A percentile compares a stretch with the other conserved stretches of the same genome.
Evolutionary conservation across 1,140 invertebrate genomes (phyloP).

Genomic region (Penaeus japonicus): DNA sequence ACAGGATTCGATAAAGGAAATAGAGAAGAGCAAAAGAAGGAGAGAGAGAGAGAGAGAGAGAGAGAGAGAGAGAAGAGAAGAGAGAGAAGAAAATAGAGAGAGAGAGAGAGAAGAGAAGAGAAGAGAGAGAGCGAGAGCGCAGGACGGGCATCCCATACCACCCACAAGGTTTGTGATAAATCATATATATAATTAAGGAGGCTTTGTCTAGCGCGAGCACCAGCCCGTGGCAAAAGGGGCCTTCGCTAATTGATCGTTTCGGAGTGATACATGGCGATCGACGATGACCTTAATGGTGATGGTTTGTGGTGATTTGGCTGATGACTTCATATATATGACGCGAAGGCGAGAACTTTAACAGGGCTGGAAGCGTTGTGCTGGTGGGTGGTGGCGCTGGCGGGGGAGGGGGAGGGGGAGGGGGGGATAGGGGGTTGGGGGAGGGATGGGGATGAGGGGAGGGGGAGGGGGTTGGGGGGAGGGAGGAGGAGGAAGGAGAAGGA

Average conservation of each 20-base stretch:
- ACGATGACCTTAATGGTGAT: conserved; percentile 15
- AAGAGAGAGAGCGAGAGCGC: too few relatives aligned
- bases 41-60: too few relatives aligned
- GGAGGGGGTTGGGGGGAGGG: neutral
- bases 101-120: too few relatives aligned
- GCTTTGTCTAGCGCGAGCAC: conserved; percentile 33
- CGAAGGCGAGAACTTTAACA: neutral
- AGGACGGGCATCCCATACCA: neutral
- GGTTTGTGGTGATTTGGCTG: neutral
- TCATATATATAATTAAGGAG: conserved; percentile 37
- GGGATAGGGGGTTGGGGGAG: too few relatives aligned
- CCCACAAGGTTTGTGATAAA: conserved; percentile 27
- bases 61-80: too few relatives aligned
- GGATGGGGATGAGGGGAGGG: neutral
- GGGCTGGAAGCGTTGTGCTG: neutral
- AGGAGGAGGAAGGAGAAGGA: neutral
- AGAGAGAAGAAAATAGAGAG: too few relatives aligned
- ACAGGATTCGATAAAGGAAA: too few relatives aligned
- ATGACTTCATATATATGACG: conserved; percentile 38
- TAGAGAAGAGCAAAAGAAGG: too few relatives aligned
- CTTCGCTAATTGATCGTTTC: conserved; percentile 32
- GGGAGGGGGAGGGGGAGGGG: too few relatives aligned
- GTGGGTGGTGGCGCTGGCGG: neutral
- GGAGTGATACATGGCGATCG: conserved; percentile 18
- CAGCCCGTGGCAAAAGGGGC: conserved; percentile 19